These are phyloP conservation scores for Penaeus chinensis DNA, from an alignment of 1,140 invertebrate species.

Conservation along the genomic window DNA sequence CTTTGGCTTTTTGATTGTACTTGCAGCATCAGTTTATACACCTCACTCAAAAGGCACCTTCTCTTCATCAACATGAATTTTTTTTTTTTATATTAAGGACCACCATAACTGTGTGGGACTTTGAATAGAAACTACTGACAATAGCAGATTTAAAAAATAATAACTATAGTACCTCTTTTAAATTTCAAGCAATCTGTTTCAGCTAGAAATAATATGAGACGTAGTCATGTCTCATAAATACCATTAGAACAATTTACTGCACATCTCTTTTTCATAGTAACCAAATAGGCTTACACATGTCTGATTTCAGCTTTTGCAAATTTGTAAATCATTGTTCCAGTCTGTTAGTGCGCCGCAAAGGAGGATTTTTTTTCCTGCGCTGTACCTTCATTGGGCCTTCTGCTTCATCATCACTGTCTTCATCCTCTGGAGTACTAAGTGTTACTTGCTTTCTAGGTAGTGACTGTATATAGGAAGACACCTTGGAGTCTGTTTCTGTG, in stretches of 20 bases:
- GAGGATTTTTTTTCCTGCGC: conserved; percentile 28
- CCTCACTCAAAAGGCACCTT: too few species aligned
- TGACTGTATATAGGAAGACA: conserved; percentile 46
- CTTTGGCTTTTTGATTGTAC: too few species aligned
- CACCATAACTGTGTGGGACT: too few species aligned
- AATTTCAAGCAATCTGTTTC: too few species aligned
- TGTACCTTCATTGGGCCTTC: conserved; percentile 16
- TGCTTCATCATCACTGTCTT: conserved; percentile 49
- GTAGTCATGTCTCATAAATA: too few species aligned
- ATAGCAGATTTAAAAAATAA: too few species aligned
- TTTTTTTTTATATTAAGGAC: too few species aligned
- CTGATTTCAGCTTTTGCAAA: background rate
- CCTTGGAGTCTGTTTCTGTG: conserved; percentile 38
- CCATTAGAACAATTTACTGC: background rate
- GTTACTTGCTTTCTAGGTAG: conserved; percentile 46
- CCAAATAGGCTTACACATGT: background rate
- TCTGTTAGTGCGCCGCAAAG: conserved; percentile 39
- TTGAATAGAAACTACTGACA: too few species aligned
- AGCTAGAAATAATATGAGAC: too few species aligned
- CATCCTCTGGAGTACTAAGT: conserved; percentile 51
- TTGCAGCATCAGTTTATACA: too few species aligned
- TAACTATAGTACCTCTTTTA: too few species aligned
- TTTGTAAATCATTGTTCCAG: conserved; percentile 28
- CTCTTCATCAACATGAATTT: too few species aligned
- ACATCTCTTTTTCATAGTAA: background rate